Evolutionary conservation across 2,797 vertebrate genomes (phyloP), one percentile per base, ranked within the genome.

Genomic region (Psittacula derbiana): DNA sequence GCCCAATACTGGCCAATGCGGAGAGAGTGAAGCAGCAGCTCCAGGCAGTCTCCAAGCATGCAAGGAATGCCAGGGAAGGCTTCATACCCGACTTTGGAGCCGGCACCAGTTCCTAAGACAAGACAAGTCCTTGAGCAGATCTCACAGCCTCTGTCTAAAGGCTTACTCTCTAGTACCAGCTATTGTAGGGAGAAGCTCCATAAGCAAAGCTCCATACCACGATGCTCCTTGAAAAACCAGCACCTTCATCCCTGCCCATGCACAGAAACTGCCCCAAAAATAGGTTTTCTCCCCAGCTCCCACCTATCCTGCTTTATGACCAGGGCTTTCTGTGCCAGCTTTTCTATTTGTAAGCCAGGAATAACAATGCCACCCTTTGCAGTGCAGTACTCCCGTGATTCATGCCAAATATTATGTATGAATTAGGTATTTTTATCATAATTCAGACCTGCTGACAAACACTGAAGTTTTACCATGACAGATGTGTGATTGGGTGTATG

Each of bases 391-490:
- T 55, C 53, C 60, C 46, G 31, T 13, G 50, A 86, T 44, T 73
- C 78, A 33, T 38, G 33, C 79, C 27, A 71, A 87, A 46, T 43
- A 50, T 40, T 47, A 40, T 16, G 27, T 24, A 87, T 3, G 27
- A 80, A 80, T 67, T 33, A 31, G 57, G 27, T 67, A 82, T 92
- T 93, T 73, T 78, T 58, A 41, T 62, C 61, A 23, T 74, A 80
- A 95, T 47, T 88, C 82, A 93, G 87, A 73, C 38, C 71, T 76
- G 74, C 90, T 95, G 95, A 96, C 91, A 96, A 87, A 88, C 76
- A 57, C 80, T 61, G 67, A 87, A 27, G 78, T 57, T 80, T 67
- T 19, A 85, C 90, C 74, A 58, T 80, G 93, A 96, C 46, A 67
- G 93, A 95, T 85, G 80, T 46, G 18, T 46, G 93, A 57, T 12